Conservation (phyloP, 2,888 invertebrate species). For the Pandemis corylana region DNA sequence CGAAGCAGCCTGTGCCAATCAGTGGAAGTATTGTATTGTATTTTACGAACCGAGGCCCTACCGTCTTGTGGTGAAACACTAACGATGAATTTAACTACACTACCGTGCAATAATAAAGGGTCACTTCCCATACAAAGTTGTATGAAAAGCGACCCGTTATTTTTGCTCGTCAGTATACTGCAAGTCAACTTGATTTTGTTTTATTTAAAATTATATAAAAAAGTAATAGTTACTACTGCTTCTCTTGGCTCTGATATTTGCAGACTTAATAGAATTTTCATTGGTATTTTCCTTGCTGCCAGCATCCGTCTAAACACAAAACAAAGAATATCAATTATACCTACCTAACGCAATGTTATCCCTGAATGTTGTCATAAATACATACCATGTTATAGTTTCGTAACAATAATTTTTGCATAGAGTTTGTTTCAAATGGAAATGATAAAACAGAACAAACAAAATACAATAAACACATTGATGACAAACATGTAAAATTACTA, state of each 20-base stretch:
- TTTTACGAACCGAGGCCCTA: too few relatives aligned
- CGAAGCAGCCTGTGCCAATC: too few relatives aligned
- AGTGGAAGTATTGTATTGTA: too few relatives aligned
- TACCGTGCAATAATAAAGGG: too few relatives aligned
- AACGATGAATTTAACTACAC: too few relatives aligned
- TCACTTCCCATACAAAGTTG: too few relatives aligned
- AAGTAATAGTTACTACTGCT: neutral
- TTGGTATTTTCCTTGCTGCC: neutral
- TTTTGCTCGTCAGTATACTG: too few relatives aligned
- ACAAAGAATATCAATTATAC: neutral
- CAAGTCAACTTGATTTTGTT: too few relatives aligned
- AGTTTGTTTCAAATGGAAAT: neutral
- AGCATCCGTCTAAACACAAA: neutral
- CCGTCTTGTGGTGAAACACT: too few relatives aligned
- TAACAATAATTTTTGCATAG: neutral
- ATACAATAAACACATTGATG: neutral
- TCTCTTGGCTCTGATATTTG: neutral
- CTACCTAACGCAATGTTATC: neutral
- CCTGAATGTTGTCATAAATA: neutral
- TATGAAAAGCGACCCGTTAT: too few relatives aligned
- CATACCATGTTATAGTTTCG: neutral
- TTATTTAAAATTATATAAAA: neutral
- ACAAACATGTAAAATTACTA: neutral
- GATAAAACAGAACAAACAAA: neutral
- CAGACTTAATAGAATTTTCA: neutral